Conservation (phyloP, 2,797 vertebrate species). For the Harpagifer antarcticus region DNA sequence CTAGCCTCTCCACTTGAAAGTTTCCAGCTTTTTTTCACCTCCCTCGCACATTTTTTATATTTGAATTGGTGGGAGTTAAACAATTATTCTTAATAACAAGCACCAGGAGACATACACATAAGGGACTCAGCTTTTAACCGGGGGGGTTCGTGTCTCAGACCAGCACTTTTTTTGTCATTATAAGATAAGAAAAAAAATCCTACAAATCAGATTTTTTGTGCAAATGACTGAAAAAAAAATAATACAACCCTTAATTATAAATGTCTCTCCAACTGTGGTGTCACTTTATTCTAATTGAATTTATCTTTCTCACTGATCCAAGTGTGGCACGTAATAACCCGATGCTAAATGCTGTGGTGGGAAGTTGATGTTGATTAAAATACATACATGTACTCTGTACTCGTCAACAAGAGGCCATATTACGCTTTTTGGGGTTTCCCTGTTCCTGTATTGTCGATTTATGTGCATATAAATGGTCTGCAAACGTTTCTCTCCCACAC, state of each 20-base stretch:
- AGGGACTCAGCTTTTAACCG: background rate
- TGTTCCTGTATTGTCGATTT: too few relatives aligned
- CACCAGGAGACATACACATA: background rate
- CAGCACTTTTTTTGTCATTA: background rate
- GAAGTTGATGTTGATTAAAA: background rate
- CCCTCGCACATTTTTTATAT: background rate
- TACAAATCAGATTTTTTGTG: too few relatives aligned
- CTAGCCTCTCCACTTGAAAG: conserved; percentile 12
- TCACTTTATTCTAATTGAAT: background rate
- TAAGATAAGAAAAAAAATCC: too few relatives aligned
- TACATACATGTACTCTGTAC: background rate
- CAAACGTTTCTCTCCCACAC: too few relatives aligned
- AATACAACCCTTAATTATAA: too few relatives aligned
- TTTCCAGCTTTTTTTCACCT: conserved; percentile 9
- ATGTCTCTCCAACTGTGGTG: too few relatives aligned
- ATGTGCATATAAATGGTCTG: too few relatives aligned
- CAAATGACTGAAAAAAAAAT: too few relatives aligned
- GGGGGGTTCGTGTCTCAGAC: background rate
- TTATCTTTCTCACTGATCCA: background rate
- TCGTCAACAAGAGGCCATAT: too few relatives aligned
- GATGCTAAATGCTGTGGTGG: too few relatives aligned
- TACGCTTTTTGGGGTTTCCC: too few relatives aligned
- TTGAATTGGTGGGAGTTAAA: conserved; percentile 8
- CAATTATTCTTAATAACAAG: background rate
- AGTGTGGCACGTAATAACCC: too few relatives aligned